Percentiles rank a stretch among this genome's conserved stretches.
Evolutionary conservation across 2,797 vertebrate species (phyloP).

Genomic region (Bradypodion ventrale): DNA sequence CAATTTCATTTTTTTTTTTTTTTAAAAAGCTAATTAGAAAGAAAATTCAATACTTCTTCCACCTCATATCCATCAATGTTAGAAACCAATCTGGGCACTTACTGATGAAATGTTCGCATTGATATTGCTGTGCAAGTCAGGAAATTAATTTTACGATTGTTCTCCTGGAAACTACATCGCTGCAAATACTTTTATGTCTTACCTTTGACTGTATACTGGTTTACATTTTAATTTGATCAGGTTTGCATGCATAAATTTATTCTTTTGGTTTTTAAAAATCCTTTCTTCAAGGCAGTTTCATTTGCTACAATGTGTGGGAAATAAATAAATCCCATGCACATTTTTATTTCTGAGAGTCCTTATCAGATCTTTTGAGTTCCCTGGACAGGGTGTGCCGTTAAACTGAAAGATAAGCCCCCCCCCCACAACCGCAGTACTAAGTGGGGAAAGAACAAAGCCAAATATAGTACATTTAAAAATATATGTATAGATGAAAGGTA

Average conservation of each 20-base stretch:
- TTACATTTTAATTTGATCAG: slow-evolving; percentile 70
- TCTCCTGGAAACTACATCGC: slow-evolving; percentile 69
- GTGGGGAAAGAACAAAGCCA: background rate
- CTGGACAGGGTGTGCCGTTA: background rate
- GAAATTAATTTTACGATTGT: slow-evolving; percentile 78
- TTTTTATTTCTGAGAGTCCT: slow-evolving; percentile 1
- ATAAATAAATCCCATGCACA: background rate
- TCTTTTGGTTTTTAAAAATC: slow-evolving; percentile 33
- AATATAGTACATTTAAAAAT: background rate
- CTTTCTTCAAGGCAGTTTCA: slow-evolving; percentile 57
- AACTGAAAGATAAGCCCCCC: background rate
- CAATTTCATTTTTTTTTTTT: slow-evolving; percentile 67
- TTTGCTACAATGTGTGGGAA: slow-evolving; percentile 35
- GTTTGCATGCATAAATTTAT: slow-evolving; percentile 49
- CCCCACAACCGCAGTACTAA: background rate
- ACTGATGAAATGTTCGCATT: slow-evolving; percentile 71
- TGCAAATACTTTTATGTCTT: slow-evolving; percentile 71
- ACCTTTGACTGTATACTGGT: slow-evolving; percentile 58
- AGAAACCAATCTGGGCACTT: slow-evolving; percentile 72
- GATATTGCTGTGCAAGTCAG: slow-evolving; percentile 68
- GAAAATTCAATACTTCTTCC: slow-evolving; percentile 80
- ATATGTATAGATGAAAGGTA: background rate
- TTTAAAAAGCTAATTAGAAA: slow-evolving; percentile 87
- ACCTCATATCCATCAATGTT: slow-evolving; percentile 74
- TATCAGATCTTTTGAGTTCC: background rate